Conservation (phyloP, 1,140 invertebrate species). For the Belonocnema kinseyi region DNA sequence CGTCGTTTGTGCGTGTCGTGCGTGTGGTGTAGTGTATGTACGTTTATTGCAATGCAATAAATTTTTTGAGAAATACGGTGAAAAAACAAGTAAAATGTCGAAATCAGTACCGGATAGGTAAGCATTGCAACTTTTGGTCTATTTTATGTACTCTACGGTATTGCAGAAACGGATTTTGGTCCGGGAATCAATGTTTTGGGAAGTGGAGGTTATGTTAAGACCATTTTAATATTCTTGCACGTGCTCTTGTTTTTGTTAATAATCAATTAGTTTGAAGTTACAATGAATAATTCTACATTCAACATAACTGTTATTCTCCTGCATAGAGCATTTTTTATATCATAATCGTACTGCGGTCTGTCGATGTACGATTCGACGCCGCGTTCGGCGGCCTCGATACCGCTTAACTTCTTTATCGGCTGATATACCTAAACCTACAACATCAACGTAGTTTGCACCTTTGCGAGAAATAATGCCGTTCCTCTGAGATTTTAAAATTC, state of each 20-base stretch:
- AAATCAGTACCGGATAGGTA: conserved; percentile 61
- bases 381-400: neutral
- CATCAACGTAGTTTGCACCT: too few species aligned
- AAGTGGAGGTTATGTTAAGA: conserved; percentile 57
- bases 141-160: neutral
- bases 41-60: conserved; percentile 48
- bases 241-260: neutral
- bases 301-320: neutral
- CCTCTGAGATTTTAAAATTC: too few species aligned
- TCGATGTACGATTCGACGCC: neutral
- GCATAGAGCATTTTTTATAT: neutral
- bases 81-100: conserved; percentile 48
- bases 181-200: conserved; percentile 33
- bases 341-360: neutral
- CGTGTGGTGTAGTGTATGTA: conserved; percentile 46
- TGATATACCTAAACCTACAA: neutral
- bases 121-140: conserved; percentile 32
- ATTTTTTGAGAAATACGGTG: conserved; percentile 33
- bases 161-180: neutral
- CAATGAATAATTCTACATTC: neutral
- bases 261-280: neutral
- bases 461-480: too few species aligned
- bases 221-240: neutral
- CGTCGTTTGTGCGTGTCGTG: conserved; percentile 45
- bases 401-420: conserved; percentile 20